Evolutionary conservation across 1,140 invertebrate species (phyloP).

Genomic region (Platyscapa corneri): DNA sequence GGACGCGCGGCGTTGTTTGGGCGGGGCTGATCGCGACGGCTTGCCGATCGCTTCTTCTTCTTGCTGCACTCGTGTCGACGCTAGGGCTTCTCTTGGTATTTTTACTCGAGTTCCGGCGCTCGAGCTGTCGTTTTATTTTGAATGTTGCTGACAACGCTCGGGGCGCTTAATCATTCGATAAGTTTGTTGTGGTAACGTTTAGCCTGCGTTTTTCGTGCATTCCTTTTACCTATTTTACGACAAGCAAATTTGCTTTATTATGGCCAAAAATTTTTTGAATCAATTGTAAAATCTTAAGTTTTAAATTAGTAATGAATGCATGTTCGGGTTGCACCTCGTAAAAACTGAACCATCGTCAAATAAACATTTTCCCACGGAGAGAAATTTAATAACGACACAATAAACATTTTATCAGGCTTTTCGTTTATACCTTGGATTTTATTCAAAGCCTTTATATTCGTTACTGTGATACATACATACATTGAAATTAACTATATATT

Average conservation of each 20-base stretch:
- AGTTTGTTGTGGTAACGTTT: background rate
- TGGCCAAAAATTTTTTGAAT: too few species aligned
- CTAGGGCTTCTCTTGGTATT: background rate
- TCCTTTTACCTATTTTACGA: background rate
- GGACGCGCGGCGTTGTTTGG: constrained; percentile 50
- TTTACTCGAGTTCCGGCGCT: background rate
- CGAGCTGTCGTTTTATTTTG: background rate
- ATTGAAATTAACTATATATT: too few species aligned
- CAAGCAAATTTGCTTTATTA: background rate
- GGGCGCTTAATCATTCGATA: background rate
- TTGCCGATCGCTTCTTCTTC: background rate
- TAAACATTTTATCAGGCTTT: too few species aligned
- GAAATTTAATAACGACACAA: too few species aligned
- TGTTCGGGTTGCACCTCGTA: too few species aligned
- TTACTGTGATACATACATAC: too few species aligned
- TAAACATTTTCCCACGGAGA: too few species aligned
- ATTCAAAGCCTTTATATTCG: too few species aligned
- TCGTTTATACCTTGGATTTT: too few species aligned
- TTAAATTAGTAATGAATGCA: too few species aligned
- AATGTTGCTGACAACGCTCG: background rate
- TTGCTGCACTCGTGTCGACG: background rate
- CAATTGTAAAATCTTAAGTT: too few species aligned
- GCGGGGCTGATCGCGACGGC: constrained; percentile 51
- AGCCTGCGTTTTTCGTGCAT: background rate
- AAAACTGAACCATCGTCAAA: too few species aligned